phyloP scores from a whole-genome alignment of 2,797 vertebrate genomes.

The Labroides dimidiatus region DNA sequence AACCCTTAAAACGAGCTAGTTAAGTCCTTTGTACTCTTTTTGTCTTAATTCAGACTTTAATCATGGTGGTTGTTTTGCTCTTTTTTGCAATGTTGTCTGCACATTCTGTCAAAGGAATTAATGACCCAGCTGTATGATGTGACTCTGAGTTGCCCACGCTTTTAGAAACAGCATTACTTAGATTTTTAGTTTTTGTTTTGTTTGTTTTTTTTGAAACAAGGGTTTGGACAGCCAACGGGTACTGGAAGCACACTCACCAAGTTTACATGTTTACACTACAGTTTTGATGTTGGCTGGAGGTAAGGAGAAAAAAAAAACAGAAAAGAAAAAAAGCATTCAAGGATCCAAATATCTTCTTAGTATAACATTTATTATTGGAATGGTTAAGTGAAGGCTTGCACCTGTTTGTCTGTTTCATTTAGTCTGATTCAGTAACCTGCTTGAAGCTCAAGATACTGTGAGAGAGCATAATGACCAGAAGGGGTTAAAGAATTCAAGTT shows the following conservation, averaged over 20 bases:
- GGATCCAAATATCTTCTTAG: constrained; percentile 76
- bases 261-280: constrained; percentile 83
- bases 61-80: constrained; percentile 63
- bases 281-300: constrained; percentile 76
- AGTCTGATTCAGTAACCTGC: constrained; percentile 82
- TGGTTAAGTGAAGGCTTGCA: constrained; percentile 83
- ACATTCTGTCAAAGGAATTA: constrained; percentile 58
- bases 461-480: constrained; percentile 78
- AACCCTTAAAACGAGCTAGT: constrained; percentile 57
- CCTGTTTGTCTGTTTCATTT: constrained; percentile 87
- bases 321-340: constrained; percentile 53
- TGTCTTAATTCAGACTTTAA: constrained; percentile 65
- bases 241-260: constrained; percentile 85
- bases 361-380: constrained; percentile 67
- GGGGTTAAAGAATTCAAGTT: constrained; percentile 80
- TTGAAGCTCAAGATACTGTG: constrained; percentile 80
- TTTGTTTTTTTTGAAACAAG: constrained; percentile 43
- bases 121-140: constrained; percentile 66
- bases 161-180: constrained; percentile 60
- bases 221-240: constrained; percentile 72
- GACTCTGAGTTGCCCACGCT: constrained; percentile 70
- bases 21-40: constrained; percentile 65
- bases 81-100: constrained; percentile 63
- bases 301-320: constrained; percentile 15
- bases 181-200: constrained; percentile 42